Evolutionary conservation across 2,888 invertebrate species (phyloP).

Genomic region (Atethmia centrago): DNA sequence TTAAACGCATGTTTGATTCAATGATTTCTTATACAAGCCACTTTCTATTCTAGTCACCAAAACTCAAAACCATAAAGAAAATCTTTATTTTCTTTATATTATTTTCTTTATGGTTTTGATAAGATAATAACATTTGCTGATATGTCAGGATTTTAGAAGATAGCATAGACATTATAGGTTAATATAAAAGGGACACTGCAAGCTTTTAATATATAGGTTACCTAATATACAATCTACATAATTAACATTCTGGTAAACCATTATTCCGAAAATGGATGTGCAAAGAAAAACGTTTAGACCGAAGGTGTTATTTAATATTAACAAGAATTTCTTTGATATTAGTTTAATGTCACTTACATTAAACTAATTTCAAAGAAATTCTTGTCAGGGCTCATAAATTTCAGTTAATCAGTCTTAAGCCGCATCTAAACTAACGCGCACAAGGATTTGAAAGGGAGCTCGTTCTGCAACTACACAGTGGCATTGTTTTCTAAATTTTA

Average conservation of each 20-base stretch:
- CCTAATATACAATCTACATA: slow-evolving; percentile 25
- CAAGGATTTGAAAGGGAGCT: slow-evolving; percentile 78
- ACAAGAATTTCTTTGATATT: slow-evolving; percentile 54
- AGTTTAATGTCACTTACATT: slow-evolving; percentile 48
- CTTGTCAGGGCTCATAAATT: slow-evolving; percentile 62
- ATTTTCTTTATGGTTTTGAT: no score
- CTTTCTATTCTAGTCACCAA: background rate
- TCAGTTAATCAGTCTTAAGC: slow-evolving; percentile 75
- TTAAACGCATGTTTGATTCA: background rate
- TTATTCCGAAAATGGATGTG: slow-evolving; percentile 42
- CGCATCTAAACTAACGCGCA: slow-evolving; percentile 78
- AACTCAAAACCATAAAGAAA: no score
- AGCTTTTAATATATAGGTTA: slow-evolving; percentile 26
- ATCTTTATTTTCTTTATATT: no score
- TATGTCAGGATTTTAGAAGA: background rate
- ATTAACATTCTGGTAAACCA: slow-evolving; percentile 53
- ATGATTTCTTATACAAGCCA: background rate
- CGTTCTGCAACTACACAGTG: slow-evolving; percentile 75
- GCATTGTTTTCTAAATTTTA: slow-evolving; percentile 84
- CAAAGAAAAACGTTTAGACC: slow-evolving; percentile 32
- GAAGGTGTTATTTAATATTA: slow-evolving; percentile 53
- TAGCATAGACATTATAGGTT: slow-evolving; percentile 1
- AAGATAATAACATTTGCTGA: background rate
- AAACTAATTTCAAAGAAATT: no score
- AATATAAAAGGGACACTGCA: slow-evolving; percentile 14